A percentile compares a stretch with the other conserved stretches of the same genome.
Conservation (phyloP, 2,113 vertebrate species). For the Promerops cafer region DNA sequence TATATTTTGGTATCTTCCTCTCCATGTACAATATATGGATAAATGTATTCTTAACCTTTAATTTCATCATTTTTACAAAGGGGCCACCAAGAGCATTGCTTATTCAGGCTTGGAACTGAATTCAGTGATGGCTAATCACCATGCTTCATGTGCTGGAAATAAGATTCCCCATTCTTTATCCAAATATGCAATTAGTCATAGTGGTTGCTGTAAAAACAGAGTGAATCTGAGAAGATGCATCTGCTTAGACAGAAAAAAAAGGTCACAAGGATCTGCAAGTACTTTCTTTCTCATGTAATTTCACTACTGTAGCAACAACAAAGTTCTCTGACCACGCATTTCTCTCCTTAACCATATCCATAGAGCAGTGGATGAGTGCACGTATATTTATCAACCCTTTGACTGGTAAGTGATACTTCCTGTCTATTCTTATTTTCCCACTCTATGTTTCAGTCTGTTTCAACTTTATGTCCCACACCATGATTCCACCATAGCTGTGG, state of each 20-base stretch:
- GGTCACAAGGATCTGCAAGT: background rate
- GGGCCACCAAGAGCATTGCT: background rate
- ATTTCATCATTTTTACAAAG: background rate
- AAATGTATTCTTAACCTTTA: background rate
- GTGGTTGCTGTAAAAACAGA: background rate
- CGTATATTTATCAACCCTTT: background rate
- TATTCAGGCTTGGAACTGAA: background rate
- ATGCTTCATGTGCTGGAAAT: background rate
- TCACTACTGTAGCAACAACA: background rate
- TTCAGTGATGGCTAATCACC: background rate
- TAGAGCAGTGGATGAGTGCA: background rate
- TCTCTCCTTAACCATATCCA: background rate
- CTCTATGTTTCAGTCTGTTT: background rate
- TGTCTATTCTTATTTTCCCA: background rate
- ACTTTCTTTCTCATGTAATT: background rate
- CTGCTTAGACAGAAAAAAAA: background rate
- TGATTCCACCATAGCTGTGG: background rate
- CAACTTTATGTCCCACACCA: background rate
- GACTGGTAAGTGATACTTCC: background rate
- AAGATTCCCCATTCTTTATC: background rate
- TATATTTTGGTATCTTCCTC: background rate
- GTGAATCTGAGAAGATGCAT: conserved; percentile 33
- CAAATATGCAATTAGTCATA: conserved; percentile 39
- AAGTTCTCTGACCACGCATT: background rate
- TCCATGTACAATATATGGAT: background rate